These are phyloP conservation scores for Zaprionus tsacasi DNA, from an alignment of 1,140 invertebrate genomes.

Conservation along the genomic window DNA sequence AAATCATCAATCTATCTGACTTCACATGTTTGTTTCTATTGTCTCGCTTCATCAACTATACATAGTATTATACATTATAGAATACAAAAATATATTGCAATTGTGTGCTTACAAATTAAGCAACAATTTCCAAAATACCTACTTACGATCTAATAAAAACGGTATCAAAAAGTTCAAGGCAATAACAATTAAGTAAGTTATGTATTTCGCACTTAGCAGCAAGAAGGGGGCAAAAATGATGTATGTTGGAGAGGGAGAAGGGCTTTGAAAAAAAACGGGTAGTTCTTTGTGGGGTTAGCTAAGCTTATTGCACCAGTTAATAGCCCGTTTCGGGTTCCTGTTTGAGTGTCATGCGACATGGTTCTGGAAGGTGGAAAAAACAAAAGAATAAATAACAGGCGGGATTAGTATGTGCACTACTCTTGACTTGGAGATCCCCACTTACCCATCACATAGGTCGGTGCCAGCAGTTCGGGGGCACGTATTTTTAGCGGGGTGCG, in stretches of 20 bases:
- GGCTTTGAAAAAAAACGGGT: background rate
- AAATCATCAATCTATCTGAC: constrained; percentile 56
- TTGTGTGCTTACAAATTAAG: constrained; percentile 74
- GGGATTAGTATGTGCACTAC: background rate
- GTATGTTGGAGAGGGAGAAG: background rate
- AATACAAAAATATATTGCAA: constrained; percentile 66
- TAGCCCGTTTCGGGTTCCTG: constrained; percentile 83
- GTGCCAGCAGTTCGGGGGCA: constrained; percentile 56
- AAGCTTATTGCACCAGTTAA: constrained; percentile 67
- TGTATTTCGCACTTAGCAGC: constrained; percentile 60
- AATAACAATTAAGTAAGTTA: constrained; percentile 78
- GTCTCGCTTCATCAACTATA: background rate
- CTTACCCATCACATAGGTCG: constrained; percentile 64
- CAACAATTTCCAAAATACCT: constrained; percentile 81
- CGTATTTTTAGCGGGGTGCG: constrained; percentile 74
- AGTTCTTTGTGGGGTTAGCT: constrained; percentile 24
- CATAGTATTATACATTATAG: constrained; percentile 1
- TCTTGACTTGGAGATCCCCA: background rate
- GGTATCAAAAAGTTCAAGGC: constrained; percentile 75
- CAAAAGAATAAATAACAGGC: background rate
- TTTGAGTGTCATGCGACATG: constrained; percentile 80
- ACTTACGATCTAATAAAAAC: constrained; percentile 72
- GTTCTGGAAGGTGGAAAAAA: constrained; percentile 41
- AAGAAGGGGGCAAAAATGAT: constrained; percentile 12
- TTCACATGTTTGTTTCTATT: constrained; percentile 30